Evolutionary conservation across 2,797 vertebrate genomes (phyloP).

Genomic region (Eupleurogrammus muticus): DNA sequence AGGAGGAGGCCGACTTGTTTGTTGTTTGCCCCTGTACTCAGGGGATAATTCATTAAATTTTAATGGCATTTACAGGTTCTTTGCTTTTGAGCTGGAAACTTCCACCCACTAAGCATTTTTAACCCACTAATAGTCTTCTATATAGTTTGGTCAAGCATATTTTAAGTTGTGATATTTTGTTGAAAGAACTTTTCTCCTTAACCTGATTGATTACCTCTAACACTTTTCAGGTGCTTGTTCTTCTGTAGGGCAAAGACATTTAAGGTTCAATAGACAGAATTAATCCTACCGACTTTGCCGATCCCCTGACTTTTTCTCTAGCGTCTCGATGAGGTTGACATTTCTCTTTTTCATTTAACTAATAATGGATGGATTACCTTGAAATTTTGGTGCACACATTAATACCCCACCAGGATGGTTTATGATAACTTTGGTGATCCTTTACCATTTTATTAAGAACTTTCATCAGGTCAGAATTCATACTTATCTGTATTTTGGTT

Average conservation of each 20-base stretch:
- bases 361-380: background rate
- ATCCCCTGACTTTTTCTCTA: no score
- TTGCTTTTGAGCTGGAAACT: conserved; percentile 20
- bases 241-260: background rate
- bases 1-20: conserved; percentile 42
- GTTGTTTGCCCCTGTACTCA: conserved; percentile 17
- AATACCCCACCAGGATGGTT: no score
- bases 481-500: no score
- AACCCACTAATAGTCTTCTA: background rate
- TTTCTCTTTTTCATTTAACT: no score
- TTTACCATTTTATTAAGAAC: no score
- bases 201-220: background rate
- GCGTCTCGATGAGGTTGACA: no score
- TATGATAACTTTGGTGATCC: no score
- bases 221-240: background rate
- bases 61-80: conserved; percentile 18
- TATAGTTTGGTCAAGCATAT: background rate
- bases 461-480: no score
- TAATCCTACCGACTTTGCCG: no score
- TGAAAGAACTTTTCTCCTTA: background rate
- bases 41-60: conserved; percentile 43
- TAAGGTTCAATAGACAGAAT: no score
- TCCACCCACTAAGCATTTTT: background rate
- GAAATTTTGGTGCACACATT: background rate
- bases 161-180: background rate